These are phyloP conservation scores for Eupsittula cactorum DNA, from an alignment of 2,113 vertebrate species.

Conservation along the genomic window DNA sequence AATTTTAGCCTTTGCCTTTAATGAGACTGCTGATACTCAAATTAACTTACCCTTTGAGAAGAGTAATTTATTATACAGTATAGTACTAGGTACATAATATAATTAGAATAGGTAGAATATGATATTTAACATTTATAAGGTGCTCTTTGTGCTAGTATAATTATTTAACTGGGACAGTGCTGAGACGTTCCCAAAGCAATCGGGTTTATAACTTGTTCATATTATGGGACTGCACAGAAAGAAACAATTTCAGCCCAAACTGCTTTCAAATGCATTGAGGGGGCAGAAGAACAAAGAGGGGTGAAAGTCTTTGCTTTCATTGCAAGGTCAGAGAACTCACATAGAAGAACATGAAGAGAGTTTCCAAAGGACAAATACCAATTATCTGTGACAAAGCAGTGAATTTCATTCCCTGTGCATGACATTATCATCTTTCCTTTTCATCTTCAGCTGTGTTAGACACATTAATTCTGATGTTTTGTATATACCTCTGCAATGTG, in stretches of 20 bases:
- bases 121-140: constrained; percentile 13
- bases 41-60: constrained; percentile 17
- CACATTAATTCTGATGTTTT: background rate
- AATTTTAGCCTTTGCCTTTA: background rate
- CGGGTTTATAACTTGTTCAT: background rate
- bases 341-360: background rate
- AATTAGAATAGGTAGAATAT: background rate
- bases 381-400: background rate
- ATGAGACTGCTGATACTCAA: background rate
- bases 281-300: background rate
- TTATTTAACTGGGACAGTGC: constrained; percentile 11
- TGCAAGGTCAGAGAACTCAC: background rate
- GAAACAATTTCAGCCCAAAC: background rate
- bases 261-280: background rate
- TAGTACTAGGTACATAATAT: background rate
- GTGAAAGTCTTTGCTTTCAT: background rate
- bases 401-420: background rate
- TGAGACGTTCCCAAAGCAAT: background rate
- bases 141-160: background rate
- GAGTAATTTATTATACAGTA: background rate
- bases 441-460: background rate
- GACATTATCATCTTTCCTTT: background rate
- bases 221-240: background rate
- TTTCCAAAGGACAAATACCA: background rate
- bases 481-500: background rate